Percentiles rank a stretch among this genome's conserved stretches.
Conservation (phyloP, 2,888 invertebrate species). For the Tromatobia lineatoria region DNA sequence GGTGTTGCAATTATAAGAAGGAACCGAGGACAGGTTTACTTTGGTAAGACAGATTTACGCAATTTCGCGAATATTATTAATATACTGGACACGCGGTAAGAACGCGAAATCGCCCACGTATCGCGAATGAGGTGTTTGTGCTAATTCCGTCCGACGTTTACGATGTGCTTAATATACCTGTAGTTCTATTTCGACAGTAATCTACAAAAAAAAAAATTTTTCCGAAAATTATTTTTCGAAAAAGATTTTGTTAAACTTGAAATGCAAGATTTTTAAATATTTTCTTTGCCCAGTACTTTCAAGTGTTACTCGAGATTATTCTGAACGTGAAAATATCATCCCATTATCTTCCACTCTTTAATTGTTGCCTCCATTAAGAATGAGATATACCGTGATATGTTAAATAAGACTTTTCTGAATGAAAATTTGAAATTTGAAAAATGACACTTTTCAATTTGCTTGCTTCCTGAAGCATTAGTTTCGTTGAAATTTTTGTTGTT, state of each 20-base stretch:
- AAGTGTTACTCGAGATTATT: background rate
- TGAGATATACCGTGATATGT: too few species aligned
- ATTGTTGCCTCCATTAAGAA: too few species aligned
- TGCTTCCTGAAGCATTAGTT: too few species aligned
- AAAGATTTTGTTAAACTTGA: too few species aligned
- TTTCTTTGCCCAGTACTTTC: background rate
- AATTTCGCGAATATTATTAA: constrained; percentile 61
- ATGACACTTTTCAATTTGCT: too few species aligned
- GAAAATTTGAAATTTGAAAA: too few species aligned
- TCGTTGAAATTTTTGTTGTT: too few species aligned
- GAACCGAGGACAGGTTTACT: constrained; percentile 57
- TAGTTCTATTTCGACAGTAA: background rate
- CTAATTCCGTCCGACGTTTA: constrained; percentile 38
- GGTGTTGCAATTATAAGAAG: constrained; percentile 54
- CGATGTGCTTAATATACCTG: constrained; percentile 7
- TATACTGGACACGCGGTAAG: constrained; percentile 47
- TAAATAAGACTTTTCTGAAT: too few species aligned
- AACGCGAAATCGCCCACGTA: constrained; percentile 46
- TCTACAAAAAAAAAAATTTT: background rate
- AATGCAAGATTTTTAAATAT: too few species aligned
- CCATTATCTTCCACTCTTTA: too few species aligned
- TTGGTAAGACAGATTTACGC: constrained; percentile 55
- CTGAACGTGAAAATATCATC: background rate
- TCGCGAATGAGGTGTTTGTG: constrained; percentile 32
- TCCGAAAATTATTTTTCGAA: too few species aligned